Conservation (phyloP, 1,140 invertebrate species). For the Drosophila melanica region DNA sequence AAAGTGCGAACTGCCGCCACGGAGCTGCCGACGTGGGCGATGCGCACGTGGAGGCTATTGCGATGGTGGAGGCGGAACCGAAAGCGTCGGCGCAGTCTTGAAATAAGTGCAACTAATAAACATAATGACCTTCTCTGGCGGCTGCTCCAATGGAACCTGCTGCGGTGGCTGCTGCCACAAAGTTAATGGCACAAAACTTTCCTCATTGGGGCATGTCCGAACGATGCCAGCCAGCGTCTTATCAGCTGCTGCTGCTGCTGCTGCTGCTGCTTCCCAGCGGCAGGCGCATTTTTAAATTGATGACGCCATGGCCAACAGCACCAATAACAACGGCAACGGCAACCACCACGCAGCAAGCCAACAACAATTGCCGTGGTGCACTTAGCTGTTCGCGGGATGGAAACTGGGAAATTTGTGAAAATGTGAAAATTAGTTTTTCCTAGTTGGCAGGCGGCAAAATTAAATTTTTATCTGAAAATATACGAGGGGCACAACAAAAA, state of each 20-base stretch:
- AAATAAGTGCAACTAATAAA: slow-evolving; percentile 68
- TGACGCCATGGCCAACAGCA: slow-evolving; percentile 60
- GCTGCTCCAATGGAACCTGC: not conserved
- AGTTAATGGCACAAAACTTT: slow-evolving; percentile 51
- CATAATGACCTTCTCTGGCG: slow-evolving; percentile 68
- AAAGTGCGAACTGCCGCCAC: slow-evolving; percentile 58
- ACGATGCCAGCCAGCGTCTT: slow-evolving; percentile 40
- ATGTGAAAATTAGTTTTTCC: slow-evolving; percentile 70
- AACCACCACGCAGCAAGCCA: not conserved
- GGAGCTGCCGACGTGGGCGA: slow-evolving; percentile 11
- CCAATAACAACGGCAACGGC: not conserved
- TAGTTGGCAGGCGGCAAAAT: slow-evolving; percentile 56
- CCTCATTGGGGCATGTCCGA: slow-evolving; percentile 39
- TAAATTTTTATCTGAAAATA: slow-evolving; percentile 67
- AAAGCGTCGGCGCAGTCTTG: slow-evolving; percentile 22
- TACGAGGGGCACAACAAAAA: slow-evolving; percentile 5
- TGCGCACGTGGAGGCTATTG: not conserved
- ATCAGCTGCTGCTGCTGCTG: slow-evolving; percentile 47
- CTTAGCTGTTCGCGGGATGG: slow-evolving; percentile 19
- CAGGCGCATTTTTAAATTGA: slow-evolving; percentile 67
- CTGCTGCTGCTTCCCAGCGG: not conserved
- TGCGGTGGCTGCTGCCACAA: slow-evolving; percentile 22
- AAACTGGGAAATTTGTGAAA: slow-evolving; percentile 43
- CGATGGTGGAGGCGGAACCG: not conserved
- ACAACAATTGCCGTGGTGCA: slow-evolving; percentile 10